These are phyloP conservation scores for Molorchus minor DNA, from an alignment of 2,888 invertebrate species.

Conservation along the genomic window DNA sequence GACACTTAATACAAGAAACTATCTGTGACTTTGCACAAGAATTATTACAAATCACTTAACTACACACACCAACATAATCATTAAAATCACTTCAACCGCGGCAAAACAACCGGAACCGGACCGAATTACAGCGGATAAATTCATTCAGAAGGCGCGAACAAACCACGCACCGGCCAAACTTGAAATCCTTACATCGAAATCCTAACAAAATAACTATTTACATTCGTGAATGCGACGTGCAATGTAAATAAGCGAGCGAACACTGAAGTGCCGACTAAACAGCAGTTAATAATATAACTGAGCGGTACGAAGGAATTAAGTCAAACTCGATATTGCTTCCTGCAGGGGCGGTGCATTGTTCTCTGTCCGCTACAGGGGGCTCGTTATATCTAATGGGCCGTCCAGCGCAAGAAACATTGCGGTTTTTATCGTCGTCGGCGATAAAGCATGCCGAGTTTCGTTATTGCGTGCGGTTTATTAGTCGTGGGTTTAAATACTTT, in stretches of 20 bases:
- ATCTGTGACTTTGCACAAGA: too few relatives aligned
- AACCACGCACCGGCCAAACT: background rate
- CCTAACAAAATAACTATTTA: slow-evolving; percentile 18
- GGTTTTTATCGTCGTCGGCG: background rate
- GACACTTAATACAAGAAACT: too few relatives aligned
- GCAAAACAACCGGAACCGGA: too few relatives aligned
- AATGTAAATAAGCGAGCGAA: slow-evolving; percentile 20
- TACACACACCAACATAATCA: too few relatives aligned
- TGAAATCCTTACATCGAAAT: background rate
- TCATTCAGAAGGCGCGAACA: too few relatives aligned
- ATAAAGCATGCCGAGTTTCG: too few relatives aligned
- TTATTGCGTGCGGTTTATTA: too few relatives aligned
- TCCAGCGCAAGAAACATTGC: background rate
- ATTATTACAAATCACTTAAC: too few relatives aligned
- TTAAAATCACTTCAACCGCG: too few relatives aligned
- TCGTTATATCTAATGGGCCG: background rate
- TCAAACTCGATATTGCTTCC: slow-evolving; percentile 35
- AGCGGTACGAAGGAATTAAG: slow-evolving; percentile 36
- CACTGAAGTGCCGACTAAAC: slow-evolving; percentile 31
- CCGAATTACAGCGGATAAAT: too few relatives aligned
- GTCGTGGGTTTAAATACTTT: too few relatives aligned
- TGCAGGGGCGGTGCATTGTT: slow-evolving; percentile 32
- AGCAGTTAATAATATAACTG: slow-evolving; percentile 22
- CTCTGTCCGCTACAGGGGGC: background rate
- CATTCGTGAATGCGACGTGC: slow-evolving; percentile 10